A percentile compares a stretch with the other conserved stretches of the same genome.
phyloP scores from a whole-genome alignment of 2,888 invertebrate species.

The Leptopilina drosophilae region DNA sequence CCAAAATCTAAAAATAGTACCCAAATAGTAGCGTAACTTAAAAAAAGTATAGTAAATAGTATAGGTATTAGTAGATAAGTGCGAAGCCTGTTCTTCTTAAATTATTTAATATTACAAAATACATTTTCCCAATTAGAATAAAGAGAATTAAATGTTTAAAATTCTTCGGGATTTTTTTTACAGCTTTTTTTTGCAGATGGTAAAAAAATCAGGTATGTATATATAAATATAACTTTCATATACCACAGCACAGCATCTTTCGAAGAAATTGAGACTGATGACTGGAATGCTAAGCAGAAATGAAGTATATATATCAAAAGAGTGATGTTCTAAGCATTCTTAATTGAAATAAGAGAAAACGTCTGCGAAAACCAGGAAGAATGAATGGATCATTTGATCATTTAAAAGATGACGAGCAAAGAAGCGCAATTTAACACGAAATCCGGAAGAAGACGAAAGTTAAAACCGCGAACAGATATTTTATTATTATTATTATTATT shows the following conservation, averaged over 20 bases:
- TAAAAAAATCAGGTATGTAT: no score
- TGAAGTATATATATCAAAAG: not conserved
- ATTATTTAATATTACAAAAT: no score
- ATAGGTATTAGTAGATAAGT: no score
- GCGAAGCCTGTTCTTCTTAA: no score
- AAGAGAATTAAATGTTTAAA: no score
- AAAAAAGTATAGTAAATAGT: no score
- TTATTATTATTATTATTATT: not conserved
- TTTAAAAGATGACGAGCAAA: slow-evolving; percentile 1
- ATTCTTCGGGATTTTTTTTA: no score
- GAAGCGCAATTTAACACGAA: slow-evolving; percentile 12
- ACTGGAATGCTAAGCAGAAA: slow-evolving; percentile 12
- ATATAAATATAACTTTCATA: no score
- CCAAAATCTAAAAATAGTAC: no score
- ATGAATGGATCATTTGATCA: slow-evolving; percentile 37
- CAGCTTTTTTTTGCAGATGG: no score
- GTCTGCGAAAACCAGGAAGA: slow-evolving; percentile 34
- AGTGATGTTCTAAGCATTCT: slow-evolving; percentile 21
- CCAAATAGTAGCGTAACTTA: no score
- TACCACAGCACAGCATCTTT: slow-evolving; percentile 34
- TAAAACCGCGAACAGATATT: slow-evolving; percentile 2
- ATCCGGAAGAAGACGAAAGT: slow-evolving; percentile 34
- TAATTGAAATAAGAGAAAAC: slow-evolving; percentile 10
- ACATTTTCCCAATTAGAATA: no score
- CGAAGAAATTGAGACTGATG: slow-evolving; percentile 12